Percentiles rank a stretch among this genome's conserved stretches.
phyloP scores from a whole-genome alignment of 2,888 invertebrate genomes.

The Agrotis segetum region DNA sequence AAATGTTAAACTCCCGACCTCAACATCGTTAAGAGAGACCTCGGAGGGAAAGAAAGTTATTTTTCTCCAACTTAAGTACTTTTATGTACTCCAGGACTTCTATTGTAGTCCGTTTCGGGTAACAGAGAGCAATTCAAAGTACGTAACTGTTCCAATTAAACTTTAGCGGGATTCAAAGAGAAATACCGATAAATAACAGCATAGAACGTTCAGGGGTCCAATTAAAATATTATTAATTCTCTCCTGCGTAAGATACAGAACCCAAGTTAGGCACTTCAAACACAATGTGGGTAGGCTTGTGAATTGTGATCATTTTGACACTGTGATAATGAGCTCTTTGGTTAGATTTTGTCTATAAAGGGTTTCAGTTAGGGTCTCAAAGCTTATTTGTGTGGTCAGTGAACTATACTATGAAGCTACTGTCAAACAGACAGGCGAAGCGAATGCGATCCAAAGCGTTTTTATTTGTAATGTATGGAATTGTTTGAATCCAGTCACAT shows the following conservation, averaged over 20 bases:
- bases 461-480: no score
- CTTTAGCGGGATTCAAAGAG: constrained; percentile 59
- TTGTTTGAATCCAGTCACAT: no score
- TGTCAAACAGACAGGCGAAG: no score
- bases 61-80: constrained; percentile 34
- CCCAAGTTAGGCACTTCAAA: constrained; percentile 42
- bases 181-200: constrained; percentile 61
- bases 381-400: no score
- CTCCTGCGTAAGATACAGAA: constrained; percentile 38
- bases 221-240: constrained; percentile 66
- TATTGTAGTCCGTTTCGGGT: constrained; percentile 43
- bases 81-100: constrained; percentile 15
- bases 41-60: constrained; percentile 8
- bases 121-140: constrained; percentile 35
- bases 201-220: constrained; percentile 50
- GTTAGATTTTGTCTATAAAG: neutral
- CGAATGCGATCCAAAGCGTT: no score
- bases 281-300: constrained; percentile 36
- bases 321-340: constrained; percentile 43
- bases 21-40: constrained; percentile 15
- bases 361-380: neutral
- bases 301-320: constrained; percentile 55
- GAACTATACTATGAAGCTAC: no score
- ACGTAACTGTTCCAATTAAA: constrained; percentile 60
- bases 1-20: constrained; percentile 10